Conservation (phyloP, 1,140 invertebrate genomes). For the Drosophila kikkawai region DNA sequence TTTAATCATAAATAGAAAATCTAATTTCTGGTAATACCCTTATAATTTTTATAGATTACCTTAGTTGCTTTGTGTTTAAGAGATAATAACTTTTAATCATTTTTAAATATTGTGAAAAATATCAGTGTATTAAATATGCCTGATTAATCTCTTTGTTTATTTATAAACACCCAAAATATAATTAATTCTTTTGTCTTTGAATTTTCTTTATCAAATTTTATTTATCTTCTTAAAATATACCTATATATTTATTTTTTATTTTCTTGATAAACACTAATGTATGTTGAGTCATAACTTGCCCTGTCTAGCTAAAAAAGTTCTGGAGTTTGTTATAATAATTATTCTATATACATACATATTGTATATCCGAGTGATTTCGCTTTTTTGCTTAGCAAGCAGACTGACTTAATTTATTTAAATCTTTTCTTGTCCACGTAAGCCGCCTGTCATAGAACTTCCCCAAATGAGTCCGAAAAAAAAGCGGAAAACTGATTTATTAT, state of each 20-base stretch:
- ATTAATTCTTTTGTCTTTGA: not conserved
- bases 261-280: not conserved
- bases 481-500: conserved; percentile 35
- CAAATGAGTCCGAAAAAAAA: conserved; percentile 30
- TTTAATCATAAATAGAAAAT: not conserved
- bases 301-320: not conserved
- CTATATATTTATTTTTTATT: no score
- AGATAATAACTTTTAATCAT: not conserved
- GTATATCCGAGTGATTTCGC: conserved; percentile 1
- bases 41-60: not conserved
- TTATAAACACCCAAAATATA: not conserved
- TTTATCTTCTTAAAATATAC: not conserved
- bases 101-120: not conserved
- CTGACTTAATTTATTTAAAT: conserved; percentile 37
- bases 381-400: conserved; percentile 15
- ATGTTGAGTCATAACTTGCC: not conserved
- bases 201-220: not conserved
- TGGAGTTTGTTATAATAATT: no score
- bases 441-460: conserved; percentile 17
- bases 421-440: conserved; percentile 34
- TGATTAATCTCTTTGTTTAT: not conserved
- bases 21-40: not conserved
- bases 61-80: not conserved
- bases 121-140: not conserved
- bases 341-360: no score